A percentile compares a stretch with the other conserved stretches of the same genome.
Evolutionary conservation across 1,140 invertebrate species (phyloP).

Genomic region (Lucilia cuprina): DNA sequence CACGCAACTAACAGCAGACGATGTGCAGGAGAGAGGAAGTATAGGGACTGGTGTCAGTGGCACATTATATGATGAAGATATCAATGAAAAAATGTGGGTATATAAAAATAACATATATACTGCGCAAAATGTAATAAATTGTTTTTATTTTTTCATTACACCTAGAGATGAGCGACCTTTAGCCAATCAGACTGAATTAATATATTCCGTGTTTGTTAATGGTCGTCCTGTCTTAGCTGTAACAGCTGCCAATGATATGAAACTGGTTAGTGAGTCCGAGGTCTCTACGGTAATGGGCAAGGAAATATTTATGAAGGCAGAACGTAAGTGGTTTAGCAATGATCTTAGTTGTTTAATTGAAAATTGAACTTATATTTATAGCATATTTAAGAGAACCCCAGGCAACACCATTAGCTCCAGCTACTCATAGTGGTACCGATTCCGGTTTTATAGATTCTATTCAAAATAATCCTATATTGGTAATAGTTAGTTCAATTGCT

Average conservation of each 20-base stretch:
- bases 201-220: slow-evolving; percentile 80
- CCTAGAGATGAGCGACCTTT: slow-evolving; percentile 52
- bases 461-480: slow-evolving; percentile 56
- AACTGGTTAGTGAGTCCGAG: slow-evolving; percentile 75
- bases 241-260: slow-evolving; percentile 81
- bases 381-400: slow-evolving; percentile 72
- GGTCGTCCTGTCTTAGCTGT: slow-evolving; percentile 78
- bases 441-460: slow-evolving; percentile 68
- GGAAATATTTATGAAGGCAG: slow-evolving; percentile 80
- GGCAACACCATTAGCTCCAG: slow-evolving; percentile 70
- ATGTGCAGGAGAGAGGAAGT: slow-evolving; percentile 51
- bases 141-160: not conserved
- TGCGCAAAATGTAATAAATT: not conserved
- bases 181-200: slow-evolving; percentile 65
- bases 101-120: not conserved
- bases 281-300: slow-evolving; percentile 76
- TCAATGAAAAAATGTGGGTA: slow-evolving; percentile 60
- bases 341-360: not conserved
- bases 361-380: slow-evolving; percentile 57
- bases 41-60: not conserved
- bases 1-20: slow-evolving; percentile 57
- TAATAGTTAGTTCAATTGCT: slow-evolving; percentile 64
- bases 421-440: slow-evolving; percentile 69
- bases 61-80: slow-evolving; percentile 48
- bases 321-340: slow-evolving; percentile 70